Evolutionary conservation across 2,797 vertebrate species (phyloP).

Genomic region (Coreius guichenoti): DNA sequence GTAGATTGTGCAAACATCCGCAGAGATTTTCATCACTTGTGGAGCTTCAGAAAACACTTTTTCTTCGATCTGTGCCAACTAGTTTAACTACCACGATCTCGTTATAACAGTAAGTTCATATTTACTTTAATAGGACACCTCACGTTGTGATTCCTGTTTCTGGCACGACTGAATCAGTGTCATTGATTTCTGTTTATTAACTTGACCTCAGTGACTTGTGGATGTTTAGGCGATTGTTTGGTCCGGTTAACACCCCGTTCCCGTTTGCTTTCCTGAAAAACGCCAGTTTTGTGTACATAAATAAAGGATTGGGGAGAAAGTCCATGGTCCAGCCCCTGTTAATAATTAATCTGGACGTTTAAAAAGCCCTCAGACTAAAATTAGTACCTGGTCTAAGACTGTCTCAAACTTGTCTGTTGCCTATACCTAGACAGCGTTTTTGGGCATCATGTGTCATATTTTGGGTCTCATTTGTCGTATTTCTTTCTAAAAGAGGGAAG

Average conservation of each 20-base stretch:
- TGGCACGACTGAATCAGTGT: conserved; percentile 19
- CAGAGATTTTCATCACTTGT: conserved; percentile 39
- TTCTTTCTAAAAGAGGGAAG: neutral
- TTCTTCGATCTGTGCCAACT: conserved; percentile 51
- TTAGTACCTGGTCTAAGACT: neutral
- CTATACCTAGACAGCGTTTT: neutral
- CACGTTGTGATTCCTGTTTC: conserved; percentile 58
- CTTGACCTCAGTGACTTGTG: conserved; percentile 19
- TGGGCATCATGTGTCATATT: neutral
- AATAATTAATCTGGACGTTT: conserved; percentile 52
- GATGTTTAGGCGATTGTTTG: conserved; percentile 14
- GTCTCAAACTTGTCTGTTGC: neutral
- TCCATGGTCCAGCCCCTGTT: conserved; percentile 55
- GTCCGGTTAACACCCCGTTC: neutral
- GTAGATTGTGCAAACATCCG: conserved; percentile 28
- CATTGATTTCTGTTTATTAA: conserved; percentile 31
- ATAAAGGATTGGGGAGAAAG: conserved; percentile 55
- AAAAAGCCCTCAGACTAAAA: conserved; percentile 41
- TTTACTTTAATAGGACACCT: conserved; percentile 12
- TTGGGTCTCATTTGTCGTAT: neutral
- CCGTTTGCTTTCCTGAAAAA: conserved; percentile 38
- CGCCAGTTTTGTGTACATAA: conserved; percentile 40
- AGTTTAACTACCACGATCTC: neutral
- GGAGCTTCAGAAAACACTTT: conserved; percentile 31
- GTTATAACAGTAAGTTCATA: conserved; percentile 29